phyloP scores from a whole-genome alignment of 2,888 invertebrate genomes.

The Diadromus collaris region DNA sequence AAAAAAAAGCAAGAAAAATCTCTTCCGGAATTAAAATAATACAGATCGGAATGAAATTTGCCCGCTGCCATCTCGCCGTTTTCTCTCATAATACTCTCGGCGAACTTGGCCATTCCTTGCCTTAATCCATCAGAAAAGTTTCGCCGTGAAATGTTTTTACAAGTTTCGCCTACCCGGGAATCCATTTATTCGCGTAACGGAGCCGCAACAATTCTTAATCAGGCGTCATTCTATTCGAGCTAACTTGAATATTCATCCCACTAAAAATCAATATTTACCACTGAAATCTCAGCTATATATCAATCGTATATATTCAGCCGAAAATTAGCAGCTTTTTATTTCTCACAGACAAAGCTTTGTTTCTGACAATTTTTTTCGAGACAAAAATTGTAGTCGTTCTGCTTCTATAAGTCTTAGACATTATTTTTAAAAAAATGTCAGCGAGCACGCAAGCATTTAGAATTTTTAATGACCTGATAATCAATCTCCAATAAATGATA shows the following conservation, averaged over 20 bases:
- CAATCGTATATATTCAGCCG: neutral
- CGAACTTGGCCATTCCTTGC: neutral
- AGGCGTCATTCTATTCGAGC: neutral
- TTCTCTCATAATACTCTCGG: neutral
- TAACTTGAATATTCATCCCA: neutral
- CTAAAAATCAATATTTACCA: neutral
- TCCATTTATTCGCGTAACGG: slow-evolving; percentile 1
- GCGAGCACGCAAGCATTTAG: too few relatives aligned
- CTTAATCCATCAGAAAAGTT: slow-evolving; percentile 10
- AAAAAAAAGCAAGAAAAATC: too few relatives aligned
- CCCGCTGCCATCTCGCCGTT: neutral
- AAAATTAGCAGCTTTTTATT: too few relatives aligned
- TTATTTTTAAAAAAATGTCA: too few relatives aligned
- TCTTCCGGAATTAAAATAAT: neutral
- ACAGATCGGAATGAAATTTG: neutral
- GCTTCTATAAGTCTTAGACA: too few relatives aligned
- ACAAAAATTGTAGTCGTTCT: too few relatives aligned
- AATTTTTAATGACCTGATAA: too few relatives aligned
- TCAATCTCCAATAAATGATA: too few relatives aligned
- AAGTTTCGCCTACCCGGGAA: neutral
- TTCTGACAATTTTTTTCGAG: too few relatives aligned
- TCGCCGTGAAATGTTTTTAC: neutral
- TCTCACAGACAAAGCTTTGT: too few relatives aligned
- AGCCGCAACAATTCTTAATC: neutral
- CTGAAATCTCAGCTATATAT: neutral